These are phyloP conservation scores for Ornithoptera priamus DNA, from an alignment of 2,888 invertebrate genomes.

Conservation along the genomic window DNA sequence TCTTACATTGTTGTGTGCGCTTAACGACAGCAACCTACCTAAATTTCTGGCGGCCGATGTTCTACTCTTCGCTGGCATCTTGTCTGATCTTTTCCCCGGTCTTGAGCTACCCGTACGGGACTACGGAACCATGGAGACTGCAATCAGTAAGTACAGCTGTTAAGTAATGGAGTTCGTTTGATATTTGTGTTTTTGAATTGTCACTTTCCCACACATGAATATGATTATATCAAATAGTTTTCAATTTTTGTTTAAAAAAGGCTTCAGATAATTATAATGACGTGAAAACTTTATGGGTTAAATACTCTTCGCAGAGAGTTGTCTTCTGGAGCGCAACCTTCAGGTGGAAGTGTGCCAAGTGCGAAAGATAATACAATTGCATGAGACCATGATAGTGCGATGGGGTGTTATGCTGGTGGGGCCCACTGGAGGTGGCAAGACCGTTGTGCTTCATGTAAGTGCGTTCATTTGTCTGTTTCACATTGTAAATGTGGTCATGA, in stretches of 20 bases:
- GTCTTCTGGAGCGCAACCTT: conserved; percentile 80
- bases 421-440: conserved; percentile 93
- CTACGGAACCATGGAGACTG: conserved; percentile 86
- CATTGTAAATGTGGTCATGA: too few species aligned
- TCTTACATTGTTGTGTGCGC: conserved; percentile 89
- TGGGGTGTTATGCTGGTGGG: conserved; percentile 97
- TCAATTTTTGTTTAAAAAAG: too few species aligned
- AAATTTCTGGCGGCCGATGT: conserved; percentile 94
- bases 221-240: too few species aligned
- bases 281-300: too few species aligned
- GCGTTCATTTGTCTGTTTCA: too few species aligned
- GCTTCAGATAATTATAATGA: too few species aligned
- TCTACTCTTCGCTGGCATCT: conserved; percentile 90
- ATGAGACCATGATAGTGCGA: conserved; percentile 94
- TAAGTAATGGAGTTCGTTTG: too few species aligned
- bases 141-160: conserved; percentile 68
- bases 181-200: too few species aligned
- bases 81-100: conserved; percentile 94
- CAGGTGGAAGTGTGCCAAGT: conserved; percentile 85
- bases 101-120: conserved; percentile 88
- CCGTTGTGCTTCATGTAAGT: conserved; percentile 84
- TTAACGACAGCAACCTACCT: conserved; percentile 93
- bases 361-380: conserved; percentile 89
- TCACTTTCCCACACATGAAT: too few species aligned
- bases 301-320: conserved; percentile 43